Evolutionary conservation across 2,797 vertebrate genomes (phyloP), one percentile per base, ranked within the genome.

Genomic region (Delichon dasypus): DNA sequence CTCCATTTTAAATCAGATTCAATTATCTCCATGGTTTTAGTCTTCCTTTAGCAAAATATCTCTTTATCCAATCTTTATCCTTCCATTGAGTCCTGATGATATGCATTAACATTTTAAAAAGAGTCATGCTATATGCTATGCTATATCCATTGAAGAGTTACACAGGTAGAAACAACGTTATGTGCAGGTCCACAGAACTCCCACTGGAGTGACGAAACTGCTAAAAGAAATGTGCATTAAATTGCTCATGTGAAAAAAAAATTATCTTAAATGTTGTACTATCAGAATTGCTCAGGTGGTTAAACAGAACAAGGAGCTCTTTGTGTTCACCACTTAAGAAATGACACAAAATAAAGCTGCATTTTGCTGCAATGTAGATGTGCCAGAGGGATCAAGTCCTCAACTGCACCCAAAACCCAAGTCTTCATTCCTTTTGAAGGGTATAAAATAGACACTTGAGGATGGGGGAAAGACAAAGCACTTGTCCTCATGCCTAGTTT

Each of bases 31-130:
- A 47, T 85, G 84, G 40, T 82, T 95, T 93, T 93, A 70, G 74
- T 95, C 74, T 95, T 79, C 65, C 55, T 82, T 73, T 40, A 83
- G 62, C 68, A 82, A 92, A 93, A 89, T 68, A 79, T 38, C 34
- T 93, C 58, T 50, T 95, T 80, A 86, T 84, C 64, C 87, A 88
- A 6, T 91, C 26, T 86, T 90, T 53, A 90, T 74, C 55, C 66
- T 90, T 93, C 58, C 71, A 77, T 89, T 94, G 89, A 89, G 58
- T 83, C 45, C 40, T 64, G 36, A 85, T 79, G 64, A 85, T 19
- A 61, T 51, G 38, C 21, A 32, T 83, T 77, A 64, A 19, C 57
- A 76, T 88, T 85, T 77, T 74, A 81, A 78, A 66, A 80, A 65
- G 12, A 65, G 7, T 53, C 34, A 18, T 50, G 53, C 32, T 84